Base-by-base conservation (phyloP, 2,113 vertebrate species). In the Gasterosteus nipponicus region DNA sequence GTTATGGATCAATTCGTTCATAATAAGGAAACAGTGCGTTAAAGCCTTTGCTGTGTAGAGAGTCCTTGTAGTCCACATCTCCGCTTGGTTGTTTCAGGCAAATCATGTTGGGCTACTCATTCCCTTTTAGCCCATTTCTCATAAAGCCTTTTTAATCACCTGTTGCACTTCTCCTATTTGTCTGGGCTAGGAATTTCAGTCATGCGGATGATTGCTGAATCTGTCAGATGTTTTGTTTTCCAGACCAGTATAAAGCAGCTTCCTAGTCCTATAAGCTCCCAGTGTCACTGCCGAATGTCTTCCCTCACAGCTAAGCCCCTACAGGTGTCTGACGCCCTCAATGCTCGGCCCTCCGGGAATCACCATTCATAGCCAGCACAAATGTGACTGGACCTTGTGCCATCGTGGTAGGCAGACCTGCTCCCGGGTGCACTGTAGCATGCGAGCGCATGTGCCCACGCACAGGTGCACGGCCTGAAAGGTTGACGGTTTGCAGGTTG, bases 271-370 rank as follows among this genome's bases (percentile, higher is more conserved):
- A 29, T 81, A 76, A 85, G 76, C 73, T 69, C 57, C 33, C 31
- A 0, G 74, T 81, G 86, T 75, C 68, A 31, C 82, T 70, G 75
- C 69, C 53, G 75, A 54, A 53, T 8, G 70, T 75, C 60, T 59
- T 33, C 81, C 60, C 72, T 58, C 84, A 29, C 35, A 19, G 66
- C 44, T 87, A 86, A 92, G 86, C 83, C 77, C 53, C 67, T 67
- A 44, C 90, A 91, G 89, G 85, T 92, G 86, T 83, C 75, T 51
- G 59, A 56, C 38, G 72, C 31, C 78, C 60, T 84, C 83, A 47
- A 26, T 60, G 8, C 77, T 74, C 58, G 14, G 83, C 59, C 82
- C 53, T 63, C 56, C 58, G 80, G 75, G 65, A 83, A 39, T 44
- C 38, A 77, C 62, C 70, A 72, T 58, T 88, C 77, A 58, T 26